phyloP scores from a whole-genome alignment of 2,113 vertebrate genomes.

The Cavia aperea region DNA sequence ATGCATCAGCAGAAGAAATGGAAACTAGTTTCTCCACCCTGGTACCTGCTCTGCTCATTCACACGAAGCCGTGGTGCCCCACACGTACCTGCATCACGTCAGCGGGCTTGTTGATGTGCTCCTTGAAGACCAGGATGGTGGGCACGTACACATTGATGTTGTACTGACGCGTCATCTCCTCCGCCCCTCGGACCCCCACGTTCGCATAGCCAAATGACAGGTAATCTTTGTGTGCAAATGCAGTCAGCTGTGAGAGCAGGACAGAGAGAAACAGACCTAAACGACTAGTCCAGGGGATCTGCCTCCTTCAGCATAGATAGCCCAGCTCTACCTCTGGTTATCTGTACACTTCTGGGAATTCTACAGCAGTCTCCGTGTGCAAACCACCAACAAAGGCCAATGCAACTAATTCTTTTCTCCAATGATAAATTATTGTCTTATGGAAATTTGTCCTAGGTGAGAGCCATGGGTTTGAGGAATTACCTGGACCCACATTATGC shows the following conservation, averaged over 20 bases:
- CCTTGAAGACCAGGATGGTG: conserved; percentile 92
- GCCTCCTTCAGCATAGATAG: fast-evolving
- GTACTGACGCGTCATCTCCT: conserved; percentile 84
- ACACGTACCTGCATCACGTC: conserved; percentile 87
- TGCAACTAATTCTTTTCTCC: not conserved
- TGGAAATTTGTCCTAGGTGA: not conserved
- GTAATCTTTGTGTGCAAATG: conserved; percentile 91
- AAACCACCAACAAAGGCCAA: not conserved
- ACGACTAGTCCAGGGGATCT: not conserved
- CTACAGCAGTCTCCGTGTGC: fast-evolving
- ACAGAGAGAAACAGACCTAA: not conserved
- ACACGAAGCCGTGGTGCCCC: fast-evolving
- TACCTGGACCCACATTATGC: not conserved
- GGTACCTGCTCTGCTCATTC: not conserved
- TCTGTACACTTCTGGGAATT: not conserved
- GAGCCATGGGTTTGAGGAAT: not conserved
- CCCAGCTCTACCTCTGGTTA: fast-evolving
- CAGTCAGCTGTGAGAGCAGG: conserved; percentile 79
- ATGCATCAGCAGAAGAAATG: not conserved
- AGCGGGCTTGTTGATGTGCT: conserved; percentile 84
- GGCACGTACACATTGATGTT: conserved; percentile 89
- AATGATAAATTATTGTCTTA: not conserved
- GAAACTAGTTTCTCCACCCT: not conserved
- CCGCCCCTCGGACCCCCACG: conserved; percentile 82
- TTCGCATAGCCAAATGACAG: conserved; percentile 93